A percentile compares a stretch with the other conserved stretches of the same genome.
These are phyloP conservation scores for Ephestia elutella DNA, from an alignment of 1,140 invertebrate species.

Conservation along the genomic window DNA sequence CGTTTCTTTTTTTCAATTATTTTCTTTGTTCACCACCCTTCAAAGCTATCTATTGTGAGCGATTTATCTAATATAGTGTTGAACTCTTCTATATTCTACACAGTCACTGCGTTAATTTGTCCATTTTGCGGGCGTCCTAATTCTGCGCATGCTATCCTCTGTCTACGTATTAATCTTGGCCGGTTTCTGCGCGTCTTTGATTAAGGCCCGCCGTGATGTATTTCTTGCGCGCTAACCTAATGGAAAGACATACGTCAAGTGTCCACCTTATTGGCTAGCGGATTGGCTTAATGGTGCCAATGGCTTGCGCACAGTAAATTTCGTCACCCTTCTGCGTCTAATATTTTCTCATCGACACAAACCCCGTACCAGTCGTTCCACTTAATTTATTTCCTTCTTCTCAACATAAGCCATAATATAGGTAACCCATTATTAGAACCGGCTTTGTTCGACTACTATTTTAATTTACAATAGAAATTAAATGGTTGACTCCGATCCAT, in stretches of 20 bases:
- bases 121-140: conserved; percentile 34
- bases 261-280: conserved; percentile 64
- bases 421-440: background rate
- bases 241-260: conserved; percentile 70
- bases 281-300: conserved; percentile 62
- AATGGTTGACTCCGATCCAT: conserved; percentile 15
- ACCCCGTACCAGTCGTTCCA: conserved; percentile 9
- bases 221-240: conserved; percentile 67
- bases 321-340: conserved; percentile 34
- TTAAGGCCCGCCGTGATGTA: conserved; percentile 67
- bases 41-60: too few relatives aligned
- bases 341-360: conserved; percentile 20
- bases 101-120: conserved; percentile 40
- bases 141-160: conserved; percentile 39
- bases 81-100: conserved; percentile 14
- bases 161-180: conserved; percentile 62
- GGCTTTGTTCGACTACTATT: conserved; percentile 11
- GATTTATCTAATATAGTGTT: conserved; percentile 6
- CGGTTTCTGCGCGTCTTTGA: conserved; percentile 60
- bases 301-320: conserved; percentile 40
- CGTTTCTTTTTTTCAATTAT: background rate
- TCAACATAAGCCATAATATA: conserved; percentile 3
- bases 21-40: too few relatives aligned
- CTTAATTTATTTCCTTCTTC: conserved; percentile 11
- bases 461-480: conserved; percentile 15